These are phyloP conservation scores for Engraulis encrasicolus DNA, from an alignment of 2,113 vertebrate genomes.

Conservation along the genomic window DNA sequence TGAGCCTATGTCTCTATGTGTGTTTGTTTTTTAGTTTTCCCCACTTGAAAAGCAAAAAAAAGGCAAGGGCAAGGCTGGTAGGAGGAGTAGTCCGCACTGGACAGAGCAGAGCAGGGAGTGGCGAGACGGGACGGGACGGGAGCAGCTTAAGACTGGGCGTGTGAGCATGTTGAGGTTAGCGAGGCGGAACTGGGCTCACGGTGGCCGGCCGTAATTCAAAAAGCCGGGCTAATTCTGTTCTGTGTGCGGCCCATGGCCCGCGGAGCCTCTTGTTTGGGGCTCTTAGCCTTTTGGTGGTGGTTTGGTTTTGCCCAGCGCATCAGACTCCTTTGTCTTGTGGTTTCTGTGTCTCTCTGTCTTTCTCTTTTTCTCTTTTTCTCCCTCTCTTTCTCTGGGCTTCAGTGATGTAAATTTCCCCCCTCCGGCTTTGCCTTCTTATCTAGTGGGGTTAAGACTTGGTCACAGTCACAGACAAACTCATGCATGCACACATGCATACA, in stretches of 20 bases:
- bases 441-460: constrained; percentile 62
- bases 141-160: constrained; percentile 23
- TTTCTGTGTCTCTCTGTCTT: too few species aligned
- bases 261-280: neutral
- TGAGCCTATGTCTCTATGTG: neutral
- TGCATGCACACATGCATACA: neutral
- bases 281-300: too few species aligned
- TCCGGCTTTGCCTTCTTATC: constrained; percentile 66
- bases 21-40: too few species aligned
- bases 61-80: neutral
- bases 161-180: constrained; percentile 14
- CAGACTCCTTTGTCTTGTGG: constrained; percentile 34
- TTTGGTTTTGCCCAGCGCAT: constrained; percentile 22
- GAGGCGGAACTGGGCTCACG: neutral
- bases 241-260: neutral
- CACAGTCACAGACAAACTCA: constrained; percentile 47
- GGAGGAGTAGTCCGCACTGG: too few species aligned
- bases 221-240: neutral
- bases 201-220: constrained; percentile 1
- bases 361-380: too few species aligned
- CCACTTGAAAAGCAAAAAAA: neutral
- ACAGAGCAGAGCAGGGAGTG: too few species aligned
- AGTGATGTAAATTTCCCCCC: constrained; percentile 63
- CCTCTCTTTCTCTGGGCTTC: constrained; percentile 9
- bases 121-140: too few species aligned